Base-by-base conservation (phyloP, 2,113 vertebrate genomes). In the Notarius lentiginosus region DNA sequence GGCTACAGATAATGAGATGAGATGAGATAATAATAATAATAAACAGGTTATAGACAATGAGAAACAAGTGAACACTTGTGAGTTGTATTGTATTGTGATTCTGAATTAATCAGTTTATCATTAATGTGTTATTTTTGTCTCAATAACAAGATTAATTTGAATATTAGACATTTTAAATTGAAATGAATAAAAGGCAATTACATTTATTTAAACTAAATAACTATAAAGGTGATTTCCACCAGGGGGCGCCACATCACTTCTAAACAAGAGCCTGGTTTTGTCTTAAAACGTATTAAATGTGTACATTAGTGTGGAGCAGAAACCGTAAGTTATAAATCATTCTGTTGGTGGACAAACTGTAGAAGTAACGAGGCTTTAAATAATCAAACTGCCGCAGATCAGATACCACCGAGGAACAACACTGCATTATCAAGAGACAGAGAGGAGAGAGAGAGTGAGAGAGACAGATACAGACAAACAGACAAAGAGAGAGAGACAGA, bases 191-290 rank as follows among this genome's bases (percentile, higher is more conserved):
- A 75, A 49, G 2, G 18, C 1, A 30, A 34, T 68, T 0, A 34
- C 15, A 10, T 47, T 41, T 41, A 41, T 73, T 41, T 47, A 10
- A 73, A 47, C 15, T 18, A 12, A 12, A 22, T 24, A 2, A 5
- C 5, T 24, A 5, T 76, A 12, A n/a, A 51, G 6, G 22, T 1
- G 24, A 77, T 55, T 24, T 77, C 97, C 94, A 99, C 97, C 97
- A 34, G 99, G 98, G 88, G 98, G 98, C 72, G 95, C 97, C 90
- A 99, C 97, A 93, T 95, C 97, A 94, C 97, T 4, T 1, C 75
- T 27, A 1, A 72, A 41, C 18, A 22, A 49, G 10, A 7, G 8
- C 97, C 95, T 99, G 98, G 95, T 98, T 99, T 98, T 99, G 90
- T 85, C 34, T 77, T 83, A 89, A 17, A 72, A 18, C 11, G 6